Evolutionary conservation across 2,888 invertebrate genomes (phyloP), one percentile per base, ranked within the genome.

Genomic region (Drosophila helvetica): DNA sequence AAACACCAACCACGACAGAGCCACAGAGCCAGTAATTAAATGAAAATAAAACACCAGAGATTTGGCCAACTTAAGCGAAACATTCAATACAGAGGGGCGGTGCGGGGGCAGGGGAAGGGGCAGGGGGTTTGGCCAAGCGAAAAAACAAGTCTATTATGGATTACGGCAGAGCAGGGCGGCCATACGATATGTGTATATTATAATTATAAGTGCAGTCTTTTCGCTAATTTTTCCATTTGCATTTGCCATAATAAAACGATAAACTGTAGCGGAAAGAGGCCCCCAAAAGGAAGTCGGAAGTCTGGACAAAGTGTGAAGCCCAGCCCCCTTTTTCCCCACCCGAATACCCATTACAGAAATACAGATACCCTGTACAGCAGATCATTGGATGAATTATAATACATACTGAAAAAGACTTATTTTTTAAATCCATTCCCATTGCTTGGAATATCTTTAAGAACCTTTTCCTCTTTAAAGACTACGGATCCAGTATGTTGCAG

Each of bases 41-140:
- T 87, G 88, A 83, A 83, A 87, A 83, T 87, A 87, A 83, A 87
- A 85, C 82, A 75, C 68, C 47, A 74, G 43, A 81, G 82, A 85
- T 87, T 87, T 71, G 85, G 82, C 73, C 86, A 85, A 81, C 77
- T 69, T 68, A 52, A 38, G 64, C 53, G 18, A 59, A 46, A 46
- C 38, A 45, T 54, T 47, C 50, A 30, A 56, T 47, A 54, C 60
- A 61, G 69, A 47, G 58, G 56, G 51, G 66, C 58, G 67, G 12
- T 12, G 33, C 3, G 10, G 15, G 15, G 38, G 15, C n/a, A n/a
- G 15, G 1, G 5, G 15, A 12, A 0, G 15, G 15, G 3, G 4
- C 33, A 22, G 22, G 30, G 7, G 25, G 7, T 7, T 25, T 33
- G 33, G 33, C 5, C 33, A 15, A 12, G 33, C 12, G n/a, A 38